These are phyloP conservation scores for Sebastes alutus DNA, from an alignment of 2,797 vertebrate genomes.

Conservation along the genomic window DNA sequence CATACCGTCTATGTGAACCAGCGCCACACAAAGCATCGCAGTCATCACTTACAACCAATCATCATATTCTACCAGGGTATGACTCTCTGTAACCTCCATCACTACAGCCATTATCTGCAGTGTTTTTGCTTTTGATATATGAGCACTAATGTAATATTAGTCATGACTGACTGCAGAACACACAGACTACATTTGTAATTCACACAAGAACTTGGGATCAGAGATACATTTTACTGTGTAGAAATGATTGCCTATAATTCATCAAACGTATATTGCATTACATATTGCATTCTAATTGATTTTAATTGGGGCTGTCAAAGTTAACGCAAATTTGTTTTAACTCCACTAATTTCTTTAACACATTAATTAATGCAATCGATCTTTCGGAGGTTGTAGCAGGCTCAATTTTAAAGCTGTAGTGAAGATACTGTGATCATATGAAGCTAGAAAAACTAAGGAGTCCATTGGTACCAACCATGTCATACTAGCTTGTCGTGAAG, in stretches of 20 bases:
- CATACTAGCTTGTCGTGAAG: too few relatives aligned
- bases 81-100: slow-evolving; percentile 41
- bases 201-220: neutral
- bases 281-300: neutral
- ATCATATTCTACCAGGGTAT: slow-evolving; percentile 8
- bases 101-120: slow-evolving; percentile 14
- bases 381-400: too few relatives aligned
- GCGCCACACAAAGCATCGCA: slow-evolving; percentile 24
- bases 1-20: slow-evolving; percentile 19
- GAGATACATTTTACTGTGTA: neutral
- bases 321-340: neutral
- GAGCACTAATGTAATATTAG: slow-evolving; percentile 29
- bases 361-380: too few relatives aligned
- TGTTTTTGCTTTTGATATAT: slow-evolving; percentile 15
- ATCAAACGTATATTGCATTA: neutral
- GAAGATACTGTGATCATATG: too few relatives aligned
- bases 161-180: slow-evolving; percentile 30
- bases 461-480: too few relatives aligned
- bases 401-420: too few relatives aligned
- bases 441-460: too few relatives aligned
- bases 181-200: slow-evolving; percentile 2
- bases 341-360: neutral
- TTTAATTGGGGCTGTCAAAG: neutral
- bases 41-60: slow-evolving; percentile 28
- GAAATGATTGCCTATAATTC: neutral